Evolutionary conservation across 2,888 invertebrate species (phyloP).

Genomic region (Griposia aprilina): DNA sequence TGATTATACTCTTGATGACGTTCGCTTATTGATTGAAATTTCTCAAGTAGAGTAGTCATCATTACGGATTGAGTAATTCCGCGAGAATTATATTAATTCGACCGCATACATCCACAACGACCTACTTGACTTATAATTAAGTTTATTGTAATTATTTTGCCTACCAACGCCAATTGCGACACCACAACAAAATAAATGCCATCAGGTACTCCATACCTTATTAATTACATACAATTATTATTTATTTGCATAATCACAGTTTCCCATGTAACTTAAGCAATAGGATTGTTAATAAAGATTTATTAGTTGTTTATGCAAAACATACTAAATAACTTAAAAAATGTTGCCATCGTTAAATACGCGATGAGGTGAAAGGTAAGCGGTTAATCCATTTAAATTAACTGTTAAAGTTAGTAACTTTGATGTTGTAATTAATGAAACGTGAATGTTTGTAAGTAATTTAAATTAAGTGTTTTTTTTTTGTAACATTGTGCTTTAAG

Average conservation of each 20-base stretch:
- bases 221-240: constrained; percentile 23
- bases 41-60: background rate
- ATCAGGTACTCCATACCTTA: constrained; percentile 14
- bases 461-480: background rate
- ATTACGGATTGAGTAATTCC: background rate
- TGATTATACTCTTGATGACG: background rate
- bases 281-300: constrained; percentile 54
- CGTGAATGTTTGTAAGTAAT: constrained; percentile 13
- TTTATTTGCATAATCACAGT: constrained; percentile 42
- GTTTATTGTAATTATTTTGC: constrained; percentile 19
- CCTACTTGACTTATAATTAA: background rate
- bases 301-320: constrained; percentile 43
- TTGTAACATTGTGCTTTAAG: background rate
- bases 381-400: constrained; percentile 31
- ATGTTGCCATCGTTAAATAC: constrained; percentile 27
- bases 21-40: background rate
- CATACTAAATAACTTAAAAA: background rate
- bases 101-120: background rate
- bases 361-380: constrained; percentile 45
- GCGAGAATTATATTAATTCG: background rate
- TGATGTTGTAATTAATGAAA: constrained; percentile 8
- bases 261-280: constrained; percentile 50
- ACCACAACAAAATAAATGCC: constrained; percentile 16
- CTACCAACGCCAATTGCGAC: constrained; percentile 24
- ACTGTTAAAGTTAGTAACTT: constrained; percentile 25